Conservation (phyloP, 2,113 vertebrate species). For the Micronycteris hirsuta region DNA sequence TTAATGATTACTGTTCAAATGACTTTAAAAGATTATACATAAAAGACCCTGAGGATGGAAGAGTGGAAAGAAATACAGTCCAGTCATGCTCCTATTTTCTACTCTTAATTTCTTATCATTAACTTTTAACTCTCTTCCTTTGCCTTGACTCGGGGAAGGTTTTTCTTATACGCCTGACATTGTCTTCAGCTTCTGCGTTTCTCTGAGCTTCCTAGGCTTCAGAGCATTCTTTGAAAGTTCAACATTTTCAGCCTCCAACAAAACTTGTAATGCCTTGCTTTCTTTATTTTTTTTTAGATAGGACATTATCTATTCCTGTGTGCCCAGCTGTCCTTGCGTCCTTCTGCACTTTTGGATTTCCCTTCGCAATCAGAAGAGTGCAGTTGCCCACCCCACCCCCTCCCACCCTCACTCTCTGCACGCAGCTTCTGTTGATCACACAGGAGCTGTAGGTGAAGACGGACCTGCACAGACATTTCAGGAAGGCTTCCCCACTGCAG, state of each 20-base stretch:
- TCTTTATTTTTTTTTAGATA: background rate
- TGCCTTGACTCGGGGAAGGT: background rate
- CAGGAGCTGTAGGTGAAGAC: background rate
- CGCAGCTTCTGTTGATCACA: background rate
- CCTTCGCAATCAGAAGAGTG: background rate
- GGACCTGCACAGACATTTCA: background rate
- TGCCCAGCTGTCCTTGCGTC: background rate
- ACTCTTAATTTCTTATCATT: background rate
- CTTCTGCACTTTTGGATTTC: background rate
- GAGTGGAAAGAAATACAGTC: background rate
- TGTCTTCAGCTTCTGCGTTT: background rate
- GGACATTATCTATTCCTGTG: background rate
- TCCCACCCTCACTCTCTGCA: background rate
- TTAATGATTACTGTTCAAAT: background rate
- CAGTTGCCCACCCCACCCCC: accelerated
- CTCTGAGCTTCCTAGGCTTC: background rate
- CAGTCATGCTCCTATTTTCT: background rate
- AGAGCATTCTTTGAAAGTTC: background rate
- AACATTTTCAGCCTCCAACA: background rate
- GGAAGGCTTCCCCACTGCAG: background rate
- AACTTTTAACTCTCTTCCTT: background rate
- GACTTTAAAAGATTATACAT: background rate
- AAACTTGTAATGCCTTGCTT: background rate
- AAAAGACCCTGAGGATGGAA: background rate
- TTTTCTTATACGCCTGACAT: background rate